These are phyloP conservation scores for Drosophila setosimentum DNA, from an alignment of 2,888 invertebrate genomes.

Conservation along the genomic window DNA sequence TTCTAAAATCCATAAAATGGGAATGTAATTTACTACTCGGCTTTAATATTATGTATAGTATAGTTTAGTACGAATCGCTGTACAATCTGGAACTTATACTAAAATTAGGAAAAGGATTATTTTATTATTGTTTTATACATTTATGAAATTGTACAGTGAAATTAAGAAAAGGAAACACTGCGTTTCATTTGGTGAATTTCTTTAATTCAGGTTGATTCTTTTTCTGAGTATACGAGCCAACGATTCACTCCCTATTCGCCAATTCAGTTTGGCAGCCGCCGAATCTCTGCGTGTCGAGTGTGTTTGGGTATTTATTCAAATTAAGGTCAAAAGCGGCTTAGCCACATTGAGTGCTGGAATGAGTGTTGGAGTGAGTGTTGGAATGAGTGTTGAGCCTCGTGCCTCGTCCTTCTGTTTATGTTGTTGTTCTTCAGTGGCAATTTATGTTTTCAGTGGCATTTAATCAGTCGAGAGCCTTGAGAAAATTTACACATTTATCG, in stretches of 20 bases:
- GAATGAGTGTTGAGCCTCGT: neutral
- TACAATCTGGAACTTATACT: too few relatives aligned
- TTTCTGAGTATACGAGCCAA: neutral
- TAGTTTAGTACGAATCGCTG: neutral
- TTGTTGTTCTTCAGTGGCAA: constrained; percentile 57
- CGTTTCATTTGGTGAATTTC: neutral
- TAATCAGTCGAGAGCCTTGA: constrained; percentile 61
- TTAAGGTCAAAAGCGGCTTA: constrained; percentile 69
- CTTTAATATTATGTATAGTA: neutral
- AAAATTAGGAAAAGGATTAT: too few relatives aligned
- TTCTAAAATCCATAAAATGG: neutral
- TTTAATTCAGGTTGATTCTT: neutral
- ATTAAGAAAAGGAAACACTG: neutral
- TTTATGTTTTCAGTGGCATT: constrained; percentile 73
- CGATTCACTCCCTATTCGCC: constrained; percentile 14
- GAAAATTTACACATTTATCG: constrained; percentile 71
- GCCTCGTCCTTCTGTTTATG: constrained; percentile 49
- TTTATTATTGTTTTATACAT: neutral
- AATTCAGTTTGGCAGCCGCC: constrained; percentile 36
- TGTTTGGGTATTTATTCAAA: constrained; percentile 67
- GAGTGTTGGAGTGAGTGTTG: neutral
- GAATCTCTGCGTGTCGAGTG: constrained; percentile 57
- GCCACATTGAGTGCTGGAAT: neutral
- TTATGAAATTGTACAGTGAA: neutral
- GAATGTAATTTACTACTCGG: neutral